Conservation (phyloP, 2,113 vertebrate species). For the Ceyx melanurus region DNA sequence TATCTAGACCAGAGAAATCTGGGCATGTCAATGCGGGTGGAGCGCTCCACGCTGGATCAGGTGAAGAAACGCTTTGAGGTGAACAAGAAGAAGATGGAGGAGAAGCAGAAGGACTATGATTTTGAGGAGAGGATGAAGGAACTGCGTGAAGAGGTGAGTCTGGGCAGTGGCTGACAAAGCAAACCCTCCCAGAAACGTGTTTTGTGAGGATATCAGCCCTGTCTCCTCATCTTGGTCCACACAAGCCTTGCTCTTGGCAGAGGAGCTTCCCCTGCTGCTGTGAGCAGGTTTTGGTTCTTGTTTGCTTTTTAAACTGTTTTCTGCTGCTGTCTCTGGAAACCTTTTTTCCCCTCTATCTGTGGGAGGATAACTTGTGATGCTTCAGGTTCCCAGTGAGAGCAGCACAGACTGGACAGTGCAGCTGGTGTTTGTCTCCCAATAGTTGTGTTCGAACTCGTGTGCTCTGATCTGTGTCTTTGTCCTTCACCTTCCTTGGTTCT, state of each 20-base stretch:
- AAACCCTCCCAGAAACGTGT: not conserved
- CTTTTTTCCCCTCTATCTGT: not conserved
- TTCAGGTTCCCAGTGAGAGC: not conserved
- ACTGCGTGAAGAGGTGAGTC: constrained; percentile 91
- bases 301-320: not conserved
- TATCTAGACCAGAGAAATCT: constrained; percentile 93
- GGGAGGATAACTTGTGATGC: not conserved
- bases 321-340: not conserved
- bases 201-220: not conserved
- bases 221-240: not conserved
- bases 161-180: fast-evolving
- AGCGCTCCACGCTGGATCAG: constrained; percentile 95
- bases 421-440: not conserved
- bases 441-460: not conserved
- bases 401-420: not conserved
- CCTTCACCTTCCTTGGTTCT: not conserved
- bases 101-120: constrained; percentile 98
- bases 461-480: not conserved
- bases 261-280: fast-evolving
- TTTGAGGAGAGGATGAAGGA: constrained; percentile 99
- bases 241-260: not conserved
- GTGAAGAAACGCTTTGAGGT: constrained; percentile 96
- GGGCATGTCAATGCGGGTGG: constrained; percentile 98
- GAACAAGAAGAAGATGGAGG: constrained; percentile 98
- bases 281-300: not conserved